Evolutionary conservation across 2,888 invertebrate species (phyloP).

Genomic region (Mythimna pallens): DNA sequence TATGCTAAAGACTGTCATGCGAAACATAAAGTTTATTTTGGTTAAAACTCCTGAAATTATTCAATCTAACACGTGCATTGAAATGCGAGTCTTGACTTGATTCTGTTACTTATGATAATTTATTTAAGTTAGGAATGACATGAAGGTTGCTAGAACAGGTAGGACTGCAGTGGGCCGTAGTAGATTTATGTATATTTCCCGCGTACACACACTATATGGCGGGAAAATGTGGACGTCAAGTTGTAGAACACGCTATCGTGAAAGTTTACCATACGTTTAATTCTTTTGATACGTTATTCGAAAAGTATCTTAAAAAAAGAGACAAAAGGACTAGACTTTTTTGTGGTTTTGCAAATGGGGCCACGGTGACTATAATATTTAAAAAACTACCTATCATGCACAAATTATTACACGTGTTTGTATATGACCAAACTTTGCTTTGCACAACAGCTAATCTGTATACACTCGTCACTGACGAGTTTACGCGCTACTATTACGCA

Average conservation of each 20-base stretch:
- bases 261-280: neutral
- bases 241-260: neutral
- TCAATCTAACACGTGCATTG: constrained; percentile 20
- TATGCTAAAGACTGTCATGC: neutral
- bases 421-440: constrained; percentile 30
- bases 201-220: constrained; percentile 25
- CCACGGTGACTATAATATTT: neutral
- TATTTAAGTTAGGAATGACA: constrained; percentile 29
- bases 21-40: neutral
- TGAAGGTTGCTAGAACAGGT: constrained; percentile 33
- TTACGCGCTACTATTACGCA: constrained; percentile 69
- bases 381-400: neutral
- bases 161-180: constrained; percentile 2
- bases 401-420: constrained; percentile 5
- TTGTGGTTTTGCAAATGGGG: neutral
- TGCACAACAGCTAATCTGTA: constrained; percentile 33
- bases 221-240: constrained; percentile 31
- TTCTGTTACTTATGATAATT: constrained; percentile 26
- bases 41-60: constrained; percentile 7
- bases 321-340: neutral
- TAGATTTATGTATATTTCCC: constrained; percentile 7
- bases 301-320: neutral
- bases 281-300: neutral
- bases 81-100: constrained; percentile 15
- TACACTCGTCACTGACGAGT: constrained; percentile 60